Conservation (phyloP, 2,888 invertebrate genomes). For the Buathra laborator region DNA sequence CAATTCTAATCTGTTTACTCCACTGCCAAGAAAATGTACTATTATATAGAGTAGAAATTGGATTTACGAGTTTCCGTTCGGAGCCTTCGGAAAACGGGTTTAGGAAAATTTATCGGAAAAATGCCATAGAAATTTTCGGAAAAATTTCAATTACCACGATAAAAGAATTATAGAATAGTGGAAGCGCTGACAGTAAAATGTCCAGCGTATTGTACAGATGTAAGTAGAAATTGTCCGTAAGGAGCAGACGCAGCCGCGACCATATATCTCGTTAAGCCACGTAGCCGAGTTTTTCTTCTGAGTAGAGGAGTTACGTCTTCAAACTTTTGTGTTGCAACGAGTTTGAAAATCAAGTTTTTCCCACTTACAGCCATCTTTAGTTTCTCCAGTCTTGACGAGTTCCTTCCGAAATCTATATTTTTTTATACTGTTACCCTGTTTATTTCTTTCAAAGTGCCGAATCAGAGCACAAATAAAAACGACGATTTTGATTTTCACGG, state of each 20-base stretch:
- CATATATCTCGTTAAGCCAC: no score
- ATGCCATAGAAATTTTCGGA: slow-evolving; percentile 12
- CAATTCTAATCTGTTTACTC: slow-evolving; percentile 49
- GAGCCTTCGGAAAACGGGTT: slow-evolving; percentile 55
- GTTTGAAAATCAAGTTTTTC: no score
- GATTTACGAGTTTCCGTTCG: slow-evolving; percentile 38
- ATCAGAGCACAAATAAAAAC: no score
- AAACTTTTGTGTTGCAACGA: no score
- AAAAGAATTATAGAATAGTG: not conserved
- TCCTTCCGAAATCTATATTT: no score
- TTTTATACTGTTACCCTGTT: no score
- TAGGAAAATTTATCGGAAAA: slow-evolving; percentile 45
- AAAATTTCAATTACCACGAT: not conserved
- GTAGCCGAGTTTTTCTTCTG: no score
- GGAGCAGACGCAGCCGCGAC: not conserved
- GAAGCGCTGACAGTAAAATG: not conserved
- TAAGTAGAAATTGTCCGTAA: not conserved
- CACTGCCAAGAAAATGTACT: slow-evolving; percentile 16
- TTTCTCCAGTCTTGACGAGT: no score
- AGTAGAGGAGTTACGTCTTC: no score
- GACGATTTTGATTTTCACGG: no score
- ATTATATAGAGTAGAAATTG: slow-evolving; percentile 1
- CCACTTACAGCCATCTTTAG: no score
- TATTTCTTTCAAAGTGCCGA: no score
- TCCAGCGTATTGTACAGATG: not conserved